These are phyloP conservation scores for Anabacerthia variegaticeps DNA, from an alignment of 2,797 vertebrate species.

Conservation along the genomic window DNA sequence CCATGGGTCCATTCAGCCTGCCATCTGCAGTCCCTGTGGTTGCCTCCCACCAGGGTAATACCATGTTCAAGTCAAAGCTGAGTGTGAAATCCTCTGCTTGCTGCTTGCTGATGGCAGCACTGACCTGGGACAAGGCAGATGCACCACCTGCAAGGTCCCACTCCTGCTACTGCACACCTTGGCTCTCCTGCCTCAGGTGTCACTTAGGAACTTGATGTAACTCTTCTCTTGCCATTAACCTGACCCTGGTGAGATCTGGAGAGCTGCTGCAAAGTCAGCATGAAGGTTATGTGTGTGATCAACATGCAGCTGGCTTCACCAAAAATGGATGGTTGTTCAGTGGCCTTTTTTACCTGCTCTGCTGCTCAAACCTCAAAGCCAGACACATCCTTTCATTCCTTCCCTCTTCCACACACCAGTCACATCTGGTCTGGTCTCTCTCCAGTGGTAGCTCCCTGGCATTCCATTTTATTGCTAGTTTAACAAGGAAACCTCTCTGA, in stretches of 20 bases:
- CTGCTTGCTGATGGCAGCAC: not conserved
- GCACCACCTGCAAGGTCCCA: not conserved
- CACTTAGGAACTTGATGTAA: not conserved
- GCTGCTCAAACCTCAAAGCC: not conserved
- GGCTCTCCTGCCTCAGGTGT: not conserved
- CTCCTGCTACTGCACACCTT: not conserved
- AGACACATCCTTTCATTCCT: not conserved
- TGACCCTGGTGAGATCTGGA: not conserved
- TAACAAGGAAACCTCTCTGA: not conserved
- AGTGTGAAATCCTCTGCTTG: not conserved
- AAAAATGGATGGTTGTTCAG: not conserved
- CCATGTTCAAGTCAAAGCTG: not conserved
- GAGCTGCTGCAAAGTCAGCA: not conserved
- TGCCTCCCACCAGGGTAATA: not conserved
- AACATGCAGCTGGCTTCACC: not conserved
- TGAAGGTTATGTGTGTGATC: not conserved
- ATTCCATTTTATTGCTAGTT: not conserved
- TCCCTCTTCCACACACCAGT: not conserved
- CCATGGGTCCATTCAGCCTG: not conserved
- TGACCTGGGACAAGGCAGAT: not conserved
- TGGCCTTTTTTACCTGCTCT: not conserved
- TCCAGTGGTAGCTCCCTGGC: not conserved
- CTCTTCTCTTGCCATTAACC: not conserved
- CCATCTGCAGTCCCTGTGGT: not conserved
- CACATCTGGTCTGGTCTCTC: not conserved